These are phyloP conservation scores for Ochlodes sylvanus DNA, from an alignment of 2,888 invertebrate species.

Conservation along the genomic window DNA sequence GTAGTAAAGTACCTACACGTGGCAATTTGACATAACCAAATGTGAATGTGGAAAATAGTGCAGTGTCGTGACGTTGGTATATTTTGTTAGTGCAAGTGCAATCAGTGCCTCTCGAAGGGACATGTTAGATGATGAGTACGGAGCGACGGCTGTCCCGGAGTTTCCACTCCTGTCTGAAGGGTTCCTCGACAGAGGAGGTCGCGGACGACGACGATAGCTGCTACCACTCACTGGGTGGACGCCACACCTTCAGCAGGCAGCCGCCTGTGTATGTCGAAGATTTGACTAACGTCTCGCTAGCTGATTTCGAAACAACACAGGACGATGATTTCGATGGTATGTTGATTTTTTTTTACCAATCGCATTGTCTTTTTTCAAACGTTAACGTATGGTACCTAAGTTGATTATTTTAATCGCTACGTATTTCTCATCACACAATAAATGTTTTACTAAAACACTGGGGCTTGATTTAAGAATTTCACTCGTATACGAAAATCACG, in stretches of 20 bases:
- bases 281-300: slow-evolving; percentile 72
- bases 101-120: slow-evolving; percentile 58
- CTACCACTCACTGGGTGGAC: slow-evolving; percentile 78
- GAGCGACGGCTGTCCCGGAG: slow-evolving; percentile 87
- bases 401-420: no score
- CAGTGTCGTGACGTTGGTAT: slow-evolving; percentile 26
- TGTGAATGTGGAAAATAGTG: slow-evolving; percentile 29
- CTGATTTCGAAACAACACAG: slow-evolving; percentile 74
- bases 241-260: slow-evolving; percentile 71
- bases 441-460: slow-evolving; percentile 7
- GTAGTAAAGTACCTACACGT: slow-evolving; percentile 17
- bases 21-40: slow-evolving; percentile 16
- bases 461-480: no score
- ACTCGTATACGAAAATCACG: no score
- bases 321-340: slow-evolving; percentile 73
- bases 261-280: slow-evolving; percentile 80
- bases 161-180: slow-evolving; percentile 88
- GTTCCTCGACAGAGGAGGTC: slow-evolving; percentile 83
- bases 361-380: neutral
- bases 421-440: neutral
- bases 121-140: slow-evolving; percentile 81
- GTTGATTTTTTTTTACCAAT: slow-evolving; percentile 49
- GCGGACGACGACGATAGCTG: slow-evolving; percentile 79
- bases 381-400: no score
- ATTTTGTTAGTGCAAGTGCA: slow-evolving; percentile 40